phyloP scores from a whole-genome alignment of 2,888 invertebrate species.

The Oligia strigilis region DNA sequence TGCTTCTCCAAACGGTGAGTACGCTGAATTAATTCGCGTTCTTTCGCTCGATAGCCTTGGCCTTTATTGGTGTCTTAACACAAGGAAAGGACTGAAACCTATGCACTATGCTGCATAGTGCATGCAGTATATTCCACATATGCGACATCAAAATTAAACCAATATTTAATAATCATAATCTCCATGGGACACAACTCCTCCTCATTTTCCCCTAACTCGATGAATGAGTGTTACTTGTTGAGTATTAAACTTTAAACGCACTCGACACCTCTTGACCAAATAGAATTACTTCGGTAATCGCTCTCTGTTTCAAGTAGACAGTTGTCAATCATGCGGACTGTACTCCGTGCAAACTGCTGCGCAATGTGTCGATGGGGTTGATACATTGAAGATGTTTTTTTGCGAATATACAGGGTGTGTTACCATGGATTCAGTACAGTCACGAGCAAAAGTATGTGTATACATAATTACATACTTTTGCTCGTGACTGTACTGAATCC shows the following conservation, averaged over 20 bases:
- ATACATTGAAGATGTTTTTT: background rate
- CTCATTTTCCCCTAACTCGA: slow-evolving; percentile 19
- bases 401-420: background rate
- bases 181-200: slow-evolving; percentile 38
- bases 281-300: slow-evolving; percentile 69
- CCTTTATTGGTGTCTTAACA: no score
- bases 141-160: background rate
- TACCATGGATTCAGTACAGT: no score
- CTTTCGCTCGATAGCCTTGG: no score
- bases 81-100: no score
- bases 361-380: background rate
- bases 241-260: slow-evolving; percentile 41
- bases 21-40: no score
- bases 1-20: no score
- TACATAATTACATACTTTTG: no score
- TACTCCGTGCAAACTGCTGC: slow-evolving; percentile 4
- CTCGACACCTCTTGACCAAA: slow-evolving; percentile 65
- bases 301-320: slow-evolving; percentile 57
- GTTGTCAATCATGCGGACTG: slow-evolving; percentile 41
- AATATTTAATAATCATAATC: slow-evolving; percentile 49
- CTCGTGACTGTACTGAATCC: no score
- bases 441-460: no score
- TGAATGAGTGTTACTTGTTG: slow-evolving; percentile 17
- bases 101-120: no score
- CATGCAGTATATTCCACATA: background rate